Base-by-base conservation (phyloP, 2,888 invertebrate genomes). In the Agriopis aurantiaria region DNA sequence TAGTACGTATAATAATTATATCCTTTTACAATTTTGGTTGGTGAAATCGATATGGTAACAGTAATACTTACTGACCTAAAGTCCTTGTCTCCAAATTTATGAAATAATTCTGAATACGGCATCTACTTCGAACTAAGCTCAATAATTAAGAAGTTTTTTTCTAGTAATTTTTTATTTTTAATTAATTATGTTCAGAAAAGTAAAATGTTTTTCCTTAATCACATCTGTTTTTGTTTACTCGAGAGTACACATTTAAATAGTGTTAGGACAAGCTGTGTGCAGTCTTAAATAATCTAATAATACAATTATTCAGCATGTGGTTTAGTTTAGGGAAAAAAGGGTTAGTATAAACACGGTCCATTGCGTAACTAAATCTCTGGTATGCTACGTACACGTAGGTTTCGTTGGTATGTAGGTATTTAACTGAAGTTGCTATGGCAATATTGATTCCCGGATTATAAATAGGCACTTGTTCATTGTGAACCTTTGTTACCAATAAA, bases 351-450 rank as follows among this genome's bases (percentile, higher is more conserved):
- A 23, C 23, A 52, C 55, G n/a, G 65, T 69, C 46, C 53, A 53
- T 41, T 62, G 59, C 40, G 43, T 68, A 41, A 58, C 12, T 49
- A 43, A 23, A 23, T 53, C n/a, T 48, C 8, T 48, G 10, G 10
- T 48, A 5, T 14, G 11, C 62, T 53, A 64, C 51, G 40, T 41
- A 58, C 40, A 56, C 49, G 56, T 61, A 57, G 17, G 17, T 23
- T 23, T 23, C 17, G 17, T 23, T 1, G 59, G 52, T 51, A 56
- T 52, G 17, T 23, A 23, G 59, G 52, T 51, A 56, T 52, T 51
- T 59, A 23, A 55, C 49, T 17, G 12, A 58, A 52, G 90, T 91
- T 85, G 79, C 89, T 84, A 90, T 89, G 85, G 90, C 71, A 77
- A 89, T 86, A 90, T 89, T 80, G 90, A 91, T 75, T 65, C 14